Evolutionary conservation across 2,113 vertebrate genomes (phyloP).

Genomic region (Romanogobio albipinnatus): DNA sequence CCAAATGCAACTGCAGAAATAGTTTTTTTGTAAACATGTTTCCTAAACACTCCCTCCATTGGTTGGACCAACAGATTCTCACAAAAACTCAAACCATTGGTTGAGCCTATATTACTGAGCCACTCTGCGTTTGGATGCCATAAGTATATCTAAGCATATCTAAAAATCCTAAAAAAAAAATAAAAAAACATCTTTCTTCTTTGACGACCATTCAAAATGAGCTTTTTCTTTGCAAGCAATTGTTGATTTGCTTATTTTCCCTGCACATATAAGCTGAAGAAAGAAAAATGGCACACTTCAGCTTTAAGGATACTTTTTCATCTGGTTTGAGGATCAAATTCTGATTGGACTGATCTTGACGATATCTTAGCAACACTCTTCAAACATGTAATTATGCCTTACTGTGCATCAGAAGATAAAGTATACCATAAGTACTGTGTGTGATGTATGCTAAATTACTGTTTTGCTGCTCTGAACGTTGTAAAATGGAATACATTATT

Average conservation of each 20-base stretch:
- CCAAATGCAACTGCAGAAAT: too few species aligned
- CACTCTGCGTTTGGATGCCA: too few species aligned
- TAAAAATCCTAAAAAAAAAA: not conserved
- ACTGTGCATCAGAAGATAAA: constrained; percentile 18
- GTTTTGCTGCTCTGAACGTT: constrained; percentile 37
- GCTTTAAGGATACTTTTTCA: constrained; percentile 1
- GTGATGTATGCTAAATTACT: constrained; percentile 35
- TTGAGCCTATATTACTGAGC: too few species aligned
- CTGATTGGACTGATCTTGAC: constrained; percentile 20
- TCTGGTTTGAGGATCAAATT: not conserved
- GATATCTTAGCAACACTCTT: constrained; percentile 34
- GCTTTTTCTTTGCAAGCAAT: not conserved
- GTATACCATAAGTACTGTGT: not conserved
- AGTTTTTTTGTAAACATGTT: too few species aligned
- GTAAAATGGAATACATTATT: constrained; percentile 49
- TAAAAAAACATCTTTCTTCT: not conserved
- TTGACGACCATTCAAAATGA: not conserved
- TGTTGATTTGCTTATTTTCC: not conserved
- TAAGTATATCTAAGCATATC: not conserved
- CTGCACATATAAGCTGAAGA: constrained; percentile 1
- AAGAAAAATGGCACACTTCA: not conserved
- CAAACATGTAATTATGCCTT: constrained; percentile 10
- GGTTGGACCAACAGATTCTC: too few species aligned
- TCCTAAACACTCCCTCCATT: too few species aligned
- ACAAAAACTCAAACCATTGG: too few species aligned